Conservation (phyloP, 2,888 invertebrate species). For the Megamerina dolium region DNA sequence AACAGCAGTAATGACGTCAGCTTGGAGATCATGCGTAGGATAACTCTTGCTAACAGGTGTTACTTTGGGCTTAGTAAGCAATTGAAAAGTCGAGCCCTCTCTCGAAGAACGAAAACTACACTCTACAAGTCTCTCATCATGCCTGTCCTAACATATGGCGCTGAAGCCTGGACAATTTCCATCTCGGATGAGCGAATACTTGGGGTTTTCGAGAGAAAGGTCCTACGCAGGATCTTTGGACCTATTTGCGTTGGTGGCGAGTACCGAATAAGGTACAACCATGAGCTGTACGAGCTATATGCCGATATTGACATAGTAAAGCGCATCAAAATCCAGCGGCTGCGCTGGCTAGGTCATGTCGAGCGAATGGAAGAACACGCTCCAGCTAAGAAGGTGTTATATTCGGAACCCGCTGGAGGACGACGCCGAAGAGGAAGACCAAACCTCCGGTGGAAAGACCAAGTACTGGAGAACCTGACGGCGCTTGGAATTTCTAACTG, state of each 20-base stretch:
- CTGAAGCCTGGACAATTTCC: background rate
- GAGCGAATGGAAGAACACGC: background rate
- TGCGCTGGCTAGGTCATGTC: background rate
- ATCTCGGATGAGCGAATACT: background rate
- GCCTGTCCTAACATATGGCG: background rate
- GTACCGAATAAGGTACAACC: background rate
- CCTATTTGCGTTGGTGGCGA: background rate
- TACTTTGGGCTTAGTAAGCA: background rate
- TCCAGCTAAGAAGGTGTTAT: background rate
- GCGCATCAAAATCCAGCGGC: background rate
- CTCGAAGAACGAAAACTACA: background rate
- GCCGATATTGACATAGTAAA: background rate
- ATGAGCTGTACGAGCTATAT: background rate
- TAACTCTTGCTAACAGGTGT: background rate
- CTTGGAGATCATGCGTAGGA: too few relatives aligned
- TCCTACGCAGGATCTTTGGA: background rate
- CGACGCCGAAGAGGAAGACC: background rate
- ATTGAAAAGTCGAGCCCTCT: background rate
- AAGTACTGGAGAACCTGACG: background rate
- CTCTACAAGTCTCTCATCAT: background rate
- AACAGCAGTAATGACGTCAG: too few relatives aligned
- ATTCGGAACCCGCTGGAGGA: background rate
- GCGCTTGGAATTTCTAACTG: background rate
- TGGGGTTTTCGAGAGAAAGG: background rate
- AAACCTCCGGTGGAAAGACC: background rate